A percentile compares a stretch with the other conserved stretches of the same genome.
Conservation (phyloP, 1,140 invertebrate species). For the Hyposmocoma kahamanoa region DNA sequence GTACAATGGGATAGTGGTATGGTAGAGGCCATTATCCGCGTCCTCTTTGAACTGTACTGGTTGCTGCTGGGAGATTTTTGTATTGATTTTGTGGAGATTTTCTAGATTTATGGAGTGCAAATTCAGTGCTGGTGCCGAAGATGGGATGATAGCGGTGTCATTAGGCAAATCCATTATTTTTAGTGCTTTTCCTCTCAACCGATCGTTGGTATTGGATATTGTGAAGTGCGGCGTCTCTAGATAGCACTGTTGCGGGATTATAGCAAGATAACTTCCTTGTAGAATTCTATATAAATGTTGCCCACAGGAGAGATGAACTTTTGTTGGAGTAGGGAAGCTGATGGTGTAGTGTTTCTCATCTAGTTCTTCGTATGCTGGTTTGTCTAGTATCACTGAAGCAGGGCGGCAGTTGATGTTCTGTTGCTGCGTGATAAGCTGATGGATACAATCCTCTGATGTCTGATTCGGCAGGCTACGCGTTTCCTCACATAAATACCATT, state of each 20-base stretch:
- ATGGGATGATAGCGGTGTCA: background rate
- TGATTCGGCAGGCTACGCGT: background rate
- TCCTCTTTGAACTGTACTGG: too few relatives aligned
- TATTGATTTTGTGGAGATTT: too few relatives aligned
- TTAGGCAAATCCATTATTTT: slow-evolving; percentile 10
- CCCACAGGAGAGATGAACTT: slow-evolving; percentile 13
- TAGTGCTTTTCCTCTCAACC: slow-evolving; percentile 12
- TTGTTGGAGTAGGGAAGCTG: slow-evolving; percentile 13
- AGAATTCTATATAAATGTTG: slow-evolving; percentile 10
- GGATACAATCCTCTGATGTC: slow-evolving; percentile 12
- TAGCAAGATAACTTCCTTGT: slow-evolving; percentile 16
- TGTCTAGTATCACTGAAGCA: slow-evolving; percentile 5
- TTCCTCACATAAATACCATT: slow-evolving; percentile 2
- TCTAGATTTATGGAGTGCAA: slow-evolving; percentile 13
- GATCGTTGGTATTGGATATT: slow-evolving; percentile 12
- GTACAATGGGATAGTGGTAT: too few relatives aligned
- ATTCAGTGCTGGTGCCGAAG: too few relatives aligned
- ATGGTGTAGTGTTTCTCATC: slow-evolving; percentile 18
- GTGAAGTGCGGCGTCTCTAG: slow-evolving; percentile 11
- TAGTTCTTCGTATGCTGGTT: slow-evolving; percentile 15
- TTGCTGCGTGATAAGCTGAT: slow-evolving; percentile 10
- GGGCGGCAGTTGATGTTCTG: slow-evolving; percentile 5
- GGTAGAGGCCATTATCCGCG: too few relatives aligned
- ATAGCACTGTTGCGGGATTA: slow-evolving; percentile 9
- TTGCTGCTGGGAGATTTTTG: slow-evolving; percentile 10